Base-by-base conservation (phyloP, 2,113 vertebrate genomes). In the Colossoma macropomum region DNA sequence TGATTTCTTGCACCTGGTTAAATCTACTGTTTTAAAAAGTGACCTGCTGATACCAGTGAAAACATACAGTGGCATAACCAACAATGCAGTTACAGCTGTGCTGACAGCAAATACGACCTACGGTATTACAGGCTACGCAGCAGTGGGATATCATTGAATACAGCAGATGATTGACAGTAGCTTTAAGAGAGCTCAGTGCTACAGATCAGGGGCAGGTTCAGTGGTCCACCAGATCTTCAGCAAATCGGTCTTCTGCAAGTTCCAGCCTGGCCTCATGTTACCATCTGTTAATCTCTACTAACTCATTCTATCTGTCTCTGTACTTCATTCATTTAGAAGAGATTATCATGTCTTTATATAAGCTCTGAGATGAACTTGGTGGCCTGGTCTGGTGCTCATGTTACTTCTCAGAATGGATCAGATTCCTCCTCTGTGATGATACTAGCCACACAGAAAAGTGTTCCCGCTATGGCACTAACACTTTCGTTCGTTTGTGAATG, bases 271-370 rank as follows among this genome's bases (percentile, higher is more conserved):
- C 21, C 5, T 30, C 13, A n/a, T 66, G 62, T n/a, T 79, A 23
- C 15, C 30, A 13, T 50, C 28, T 69, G 21, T 10, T 11, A 11
- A 13, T 30, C 48, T 28, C 30, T 52, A 19, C n/a, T 16, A 54
- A 71, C 17, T 65, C 41, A 50, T 72, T 34, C 15, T 60, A 5
- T 34, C 50, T 41, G 16, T 15, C 48, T 72, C 59, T 65, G 15
- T 74, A 17, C 27, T 74, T 54, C n/a, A 30, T 59, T 79, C 66
- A 56, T 19, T n/a, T 23, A 56, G 3, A 15, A 25, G 30, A 59
- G 48, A 12, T 32, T 60, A 19, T 75, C 60, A 48, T 69, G 50
- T 80, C 21, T 34, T 75, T 80, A 79, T 60, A 62, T 60, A 75
- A 80, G 38, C 19, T 80, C 71, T 75, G n/a, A 69, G 52, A 52